Percentiles rank a stretch among this genome's conserved stretches.
Conservation (phyloP, 2,888 invertebrate species). For the Drosophila paramelanica region DNA sequence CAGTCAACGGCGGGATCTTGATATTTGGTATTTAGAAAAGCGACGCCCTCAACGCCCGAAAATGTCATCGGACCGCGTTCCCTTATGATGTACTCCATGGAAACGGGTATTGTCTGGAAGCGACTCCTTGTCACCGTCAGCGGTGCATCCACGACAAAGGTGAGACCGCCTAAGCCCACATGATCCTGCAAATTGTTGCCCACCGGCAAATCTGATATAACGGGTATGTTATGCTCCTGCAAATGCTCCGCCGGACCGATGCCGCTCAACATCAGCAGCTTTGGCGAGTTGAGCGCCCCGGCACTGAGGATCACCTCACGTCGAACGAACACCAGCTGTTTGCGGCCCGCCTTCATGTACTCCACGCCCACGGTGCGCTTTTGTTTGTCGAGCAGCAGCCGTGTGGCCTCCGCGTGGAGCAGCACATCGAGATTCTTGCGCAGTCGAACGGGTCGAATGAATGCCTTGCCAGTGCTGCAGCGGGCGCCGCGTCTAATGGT, state of each 20-base stretch:
- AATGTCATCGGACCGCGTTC: constrained; percentile 93
- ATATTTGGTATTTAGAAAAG: constrained; percentile 94
- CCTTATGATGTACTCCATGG: constrained; percentile 92
- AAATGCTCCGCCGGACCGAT: constrained; percentile 93
- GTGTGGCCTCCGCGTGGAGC: constrained; percentile 90
- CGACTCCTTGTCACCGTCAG: constrained; percentile 91
- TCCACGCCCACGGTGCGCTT: constrained; percentile 92
- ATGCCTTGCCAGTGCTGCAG: constrained; percentile 95
- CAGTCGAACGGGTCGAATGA: constrained; percentile 91
- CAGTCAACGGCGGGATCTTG: constrained; percentile 91
- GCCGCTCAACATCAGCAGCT: constrained; percentile 96
- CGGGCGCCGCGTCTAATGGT: constrained; percentile 93
- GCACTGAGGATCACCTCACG: constrained; percentile 94
- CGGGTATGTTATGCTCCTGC: constrained; percentile 89
- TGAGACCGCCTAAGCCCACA: constrained; percentile 93
- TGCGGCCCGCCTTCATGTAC: constrained; percentile 88
- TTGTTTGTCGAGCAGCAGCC: constrained; percentile 89
- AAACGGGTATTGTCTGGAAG: constrained; percentile 91
- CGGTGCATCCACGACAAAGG: constrained; percentile 92
- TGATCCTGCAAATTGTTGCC: constrained; percentile 95
- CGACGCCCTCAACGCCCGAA: constrained; percentile 94
- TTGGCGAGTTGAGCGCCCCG: constrained; percentile 95
- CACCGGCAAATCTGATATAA: constrained; percentile 91
- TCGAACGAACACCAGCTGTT: constrained; percentile 89
- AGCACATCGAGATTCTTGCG: constrained; percentile 92